Evolutionary conservation across 2,797 vertebrate species (phyloP).

Genomic region (Acropternis orthonyx): DNA sequence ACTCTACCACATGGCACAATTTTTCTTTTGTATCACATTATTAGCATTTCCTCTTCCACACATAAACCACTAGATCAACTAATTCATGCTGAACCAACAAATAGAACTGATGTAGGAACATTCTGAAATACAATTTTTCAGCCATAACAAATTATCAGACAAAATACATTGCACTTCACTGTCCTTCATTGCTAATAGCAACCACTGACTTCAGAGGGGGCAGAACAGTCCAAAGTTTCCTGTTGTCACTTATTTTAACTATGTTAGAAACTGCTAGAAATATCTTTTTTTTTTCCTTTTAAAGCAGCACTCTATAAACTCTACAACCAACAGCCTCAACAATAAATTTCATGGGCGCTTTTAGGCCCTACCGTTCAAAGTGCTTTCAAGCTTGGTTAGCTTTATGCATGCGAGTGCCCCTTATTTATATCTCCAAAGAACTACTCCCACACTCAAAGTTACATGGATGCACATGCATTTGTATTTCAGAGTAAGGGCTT

Average conservation of each 20-base stretch:
- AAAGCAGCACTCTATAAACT: neutral
- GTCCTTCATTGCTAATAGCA: neutral
- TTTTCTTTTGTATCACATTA: neutral
- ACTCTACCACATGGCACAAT: neutral
- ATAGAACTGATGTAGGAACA: neutral
- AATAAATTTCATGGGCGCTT: neutral
- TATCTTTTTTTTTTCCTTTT: neutral
- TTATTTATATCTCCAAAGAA: neutral
- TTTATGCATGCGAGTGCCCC: neutral
- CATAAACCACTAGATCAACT: neutral
- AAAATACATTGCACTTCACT: neutral
- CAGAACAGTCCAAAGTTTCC: neutral
- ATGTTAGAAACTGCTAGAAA: neutral
- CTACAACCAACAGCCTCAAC: neutral
- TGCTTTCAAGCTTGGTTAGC: neutral
- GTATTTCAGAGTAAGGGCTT: neutral
- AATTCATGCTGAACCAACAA: neutral
- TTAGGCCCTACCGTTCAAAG: neutral
- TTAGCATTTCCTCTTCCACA: neutral
- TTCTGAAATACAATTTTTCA: neutral
- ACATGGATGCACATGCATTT: rapidly evolving
- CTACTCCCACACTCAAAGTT: neutral
- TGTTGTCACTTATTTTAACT: neutral
- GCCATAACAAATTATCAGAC: neutral
- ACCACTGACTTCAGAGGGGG: neutral